phyloP scores from a whole-genome alignment of 2,113 vertebrate genomes.

The Nothobranchius kuhntae region DNA sequence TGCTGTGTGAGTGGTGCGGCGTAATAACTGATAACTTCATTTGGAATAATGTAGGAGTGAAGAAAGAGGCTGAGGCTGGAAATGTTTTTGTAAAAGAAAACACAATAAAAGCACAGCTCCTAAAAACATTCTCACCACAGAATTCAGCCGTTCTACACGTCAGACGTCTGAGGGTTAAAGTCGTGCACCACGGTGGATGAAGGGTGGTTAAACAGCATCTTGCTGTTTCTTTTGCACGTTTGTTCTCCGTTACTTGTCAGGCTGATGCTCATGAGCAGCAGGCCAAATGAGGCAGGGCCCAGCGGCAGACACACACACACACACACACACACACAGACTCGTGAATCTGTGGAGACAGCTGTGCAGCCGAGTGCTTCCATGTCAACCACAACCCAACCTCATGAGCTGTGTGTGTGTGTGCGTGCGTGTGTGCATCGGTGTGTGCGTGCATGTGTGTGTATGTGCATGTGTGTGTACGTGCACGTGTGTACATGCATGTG shows the following conservation, averaged over 20 bases:
- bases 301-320: constrained; percentile 10
- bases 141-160: too few relatives aligned
- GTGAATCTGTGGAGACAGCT: constrained; percentile 47
- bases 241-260: constrained; percentile 23
- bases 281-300: constrained; percentile 35
- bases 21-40: background rate
- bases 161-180: too few relatives aligned
- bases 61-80: background rate
- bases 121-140: background rate
- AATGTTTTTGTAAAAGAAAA: background rate
- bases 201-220: constrained; percentile 5
- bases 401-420: constrained; percentile 39
- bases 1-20: constrained; percentile 9
- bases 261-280: constrained; percentile 15
- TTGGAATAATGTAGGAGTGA: background rate
- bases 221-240: constrained; percentile 6
- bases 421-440: too few relatives aligned
- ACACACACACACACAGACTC: constrained; percentile 8
- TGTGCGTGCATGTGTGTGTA: too few relatives aligned
- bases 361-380: constrained; percentile 31
- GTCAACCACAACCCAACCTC: constrained; percentile 51
- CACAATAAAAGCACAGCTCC: background rate
- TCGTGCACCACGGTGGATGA: too few relatives aligned
- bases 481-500: too few relatives aligned
- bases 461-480: constrained; percentile 37